Percentiles rank a stretch among this genome's conserved stretches.
phyloP scores from a whole-genome alignment of 2,888 invertebrate genomes.

The Heliconius charithonia region DNA sequence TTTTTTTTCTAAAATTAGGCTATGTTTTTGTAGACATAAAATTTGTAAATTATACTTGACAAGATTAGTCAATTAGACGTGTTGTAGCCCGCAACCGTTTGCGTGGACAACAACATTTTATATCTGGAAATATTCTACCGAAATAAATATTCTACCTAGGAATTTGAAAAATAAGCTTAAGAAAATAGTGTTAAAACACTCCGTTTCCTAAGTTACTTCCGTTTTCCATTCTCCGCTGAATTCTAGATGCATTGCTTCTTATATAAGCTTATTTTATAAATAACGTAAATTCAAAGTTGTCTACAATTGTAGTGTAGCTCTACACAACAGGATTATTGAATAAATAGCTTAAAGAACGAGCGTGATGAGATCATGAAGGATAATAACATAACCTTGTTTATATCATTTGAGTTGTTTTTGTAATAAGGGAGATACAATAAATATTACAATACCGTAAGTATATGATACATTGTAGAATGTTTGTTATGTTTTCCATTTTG shows the following conservation, averaged over 20 bases:
- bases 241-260: too few relatives aligned
- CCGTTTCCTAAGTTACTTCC: too few relatives aligned
- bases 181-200: too few relatives aligned
- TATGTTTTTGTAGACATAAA: neutral
- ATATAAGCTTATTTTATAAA: neutral
- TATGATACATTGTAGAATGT: neutral
- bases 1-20: neutral
- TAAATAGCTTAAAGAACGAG: constrained; percentile 5
- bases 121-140: too few relatives aligned
- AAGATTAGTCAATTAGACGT: too few relatives aligned
- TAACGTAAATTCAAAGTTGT: neutral
- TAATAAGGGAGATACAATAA: constrained; percentile 1
- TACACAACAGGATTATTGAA: neutral
- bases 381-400: constrained; percentile 15
- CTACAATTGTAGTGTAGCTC: neutral
- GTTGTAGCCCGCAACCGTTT: too few relatives aligned
- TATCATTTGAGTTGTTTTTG: constrained; percentile 1
- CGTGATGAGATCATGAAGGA: constrained; percentile 1
- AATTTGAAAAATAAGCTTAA: too few relatives aligned
- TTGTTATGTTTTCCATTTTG: neutral
- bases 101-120: too few relatives aligned
- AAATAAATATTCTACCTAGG: too few relatives aligned
- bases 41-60: neutral
- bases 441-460: neutral
- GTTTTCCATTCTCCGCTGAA: too few relatives aligned